Conservation (phyloP, 2,797 vertebrate genomes). For the Tauraco hartlaubi region DNA sequence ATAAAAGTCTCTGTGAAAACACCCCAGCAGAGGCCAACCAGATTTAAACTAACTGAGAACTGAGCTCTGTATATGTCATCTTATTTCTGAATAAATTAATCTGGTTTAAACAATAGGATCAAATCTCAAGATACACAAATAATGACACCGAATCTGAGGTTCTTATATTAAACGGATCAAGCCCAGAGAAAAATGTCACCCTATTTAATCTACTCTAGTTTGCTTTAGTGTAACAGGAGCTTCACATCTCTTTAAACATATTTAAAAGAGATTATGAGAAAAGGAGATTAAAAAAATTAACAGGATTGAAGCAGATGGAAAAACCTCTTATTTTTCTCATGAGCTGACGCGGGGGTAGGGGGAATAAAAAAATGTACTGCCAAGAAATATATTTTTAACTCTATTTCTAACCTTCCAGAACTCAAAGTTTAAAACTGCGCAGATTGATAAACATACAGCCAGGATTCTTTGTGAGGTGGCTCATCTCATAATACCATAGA, state of each 20-base stretch:
- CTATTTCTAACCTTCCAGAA: neutral
- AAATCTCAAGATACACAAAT: neutral
- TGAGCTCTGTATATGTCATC: neutral
- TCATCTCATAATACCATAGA: neutral
- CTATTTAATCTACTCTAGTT: neutral
- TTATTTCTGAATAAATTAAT: neutral
- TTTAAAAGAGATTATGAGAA: neutral
- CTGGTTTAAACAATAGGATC: neutral
- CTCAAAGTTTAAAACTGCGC: conserved; percentile 1
- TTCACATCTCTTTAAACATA: neutral
- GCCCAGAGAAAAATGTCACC: neutral
- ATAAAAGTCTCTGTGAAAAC: neutral
- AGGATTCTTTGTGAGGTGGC: neutral
- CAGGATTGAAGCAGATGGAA: neutral
- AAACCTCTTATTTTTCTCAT: neutral
- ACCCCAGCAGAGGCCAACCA: neutral
- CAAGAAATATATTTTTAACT: conserved; percentile 44
- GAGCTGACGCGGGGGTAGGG: neutral
- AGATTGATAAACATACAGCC: neutral
- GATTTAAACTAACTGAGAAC: neutral
- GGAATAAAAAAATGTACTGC: neutral
- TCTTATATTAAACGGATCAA: neutral
- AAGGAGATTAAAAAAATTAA: neutral
- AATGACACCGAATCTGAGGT: neutral
- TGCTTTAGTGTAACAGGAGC: neutral